Conservation (phyloP, 2,113 vertebrate genomes). For the Centropus bengalensis region DNA sequence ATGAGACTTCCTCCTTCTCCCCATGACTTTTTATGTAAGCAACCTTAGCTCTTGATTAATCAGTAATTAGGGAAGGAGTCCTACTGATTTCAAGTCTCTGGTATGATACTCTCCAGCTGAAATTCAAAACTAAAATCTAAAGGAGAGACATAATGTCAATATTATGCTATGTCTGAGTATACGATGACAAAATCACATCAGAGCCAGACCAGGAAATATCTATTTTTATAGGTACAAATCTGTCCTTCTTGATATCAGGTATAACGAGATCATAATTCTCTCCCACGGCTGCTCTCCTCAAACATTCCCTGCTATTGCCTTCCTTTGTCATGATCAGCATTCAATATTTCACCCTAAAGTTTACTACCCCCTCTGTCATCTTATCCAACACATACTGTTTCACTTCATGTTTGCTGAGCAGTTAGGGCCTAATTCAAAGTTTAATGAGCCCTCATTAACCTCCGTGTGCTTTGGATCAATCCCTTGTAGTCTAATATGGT, state of each 20-base stretch:
- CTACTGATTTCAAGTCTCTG: constrained; percentile 59
- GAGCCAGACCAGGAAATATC: neutral
- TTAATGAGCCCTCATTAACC: constrained; percentile 67
- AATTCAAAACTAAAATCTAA: constrained; percentile 37
- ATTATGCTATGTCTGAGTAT: constrained; percentile 31
- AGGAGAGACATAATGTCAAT: constrained; percentile 41
- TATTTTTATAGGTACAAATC: constrained; percentile 6
- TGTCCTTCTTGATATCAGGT: neutral
- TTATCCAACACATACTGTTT: neutral
- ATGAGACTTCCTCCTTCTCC: constrained; percentile 75
- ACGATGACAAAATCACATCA: constrained; percentile 22
- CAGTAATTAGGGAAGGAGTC: constrained; percentile 71
- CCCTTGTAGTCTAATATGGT: constrained; percentile 48
- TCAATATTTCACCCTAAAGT: neutral
- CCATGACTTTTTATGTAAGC: constrained; percentile 65
- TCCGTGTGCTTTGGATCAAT: constrained; percentile 38
- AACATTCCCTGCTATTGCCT: neutral
- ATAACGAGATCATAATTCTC: neutral
- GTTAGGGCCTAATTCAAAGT: constrained; percentile 51
- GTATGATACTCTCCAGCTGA: constrained; percentile 50
- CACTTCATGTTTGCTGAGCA: neutral
- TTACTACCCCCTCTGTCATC: neutral
- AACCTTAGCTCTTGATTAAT: constrained; percentile 74
- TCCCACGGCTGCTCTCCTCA: neutral
- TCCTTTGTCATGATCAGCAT: neutral